A percentile compares a stretch with the other conserved stretches of the same genome.
phyloP scores from a whole-genome alignment of 30 jellyfish, hydroid and myxozoan species.

The Cassiopea andromeda region DNA sequence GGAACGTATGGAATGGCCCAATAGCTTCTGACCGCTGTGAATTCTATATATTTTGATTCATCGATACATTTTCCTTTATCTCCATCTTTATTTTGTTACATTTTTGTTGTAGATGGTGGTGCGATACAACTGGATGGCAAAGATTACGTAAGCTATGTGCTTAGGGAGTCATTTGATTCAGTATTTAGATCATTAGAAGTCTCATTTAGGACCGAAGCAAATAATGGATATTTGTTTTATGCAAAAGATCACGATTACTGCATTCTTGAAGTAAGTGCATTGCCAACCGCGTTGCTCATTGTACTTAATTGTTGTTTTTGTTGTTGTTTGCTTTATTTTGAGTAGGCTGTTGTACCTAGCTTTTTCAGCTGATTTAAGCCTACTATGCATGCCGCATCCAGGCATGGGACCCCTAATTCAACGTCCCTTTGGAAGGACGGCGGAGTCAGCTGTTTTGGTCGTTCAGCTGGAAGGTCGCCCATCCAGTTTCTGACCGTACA shows the following conservation, averaged over 20 bases:
- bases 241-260: conserved; percentile 94
- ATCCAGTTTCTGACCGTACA: no score
- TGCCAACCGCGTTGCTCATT: neutral
- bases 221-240: conserved; percentile 70
- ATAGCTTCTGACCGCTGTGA: neutral
- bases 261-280: conserved; percentile 78
- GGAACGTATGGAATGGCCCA: no score
- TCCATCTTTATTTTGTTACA: neutral
- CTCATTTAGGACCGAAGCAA: conserved; percentile 89
- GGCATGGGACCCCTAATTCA: no score
- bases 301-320: no score
- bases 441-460: no score
- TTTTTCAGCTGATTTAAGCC: no score
- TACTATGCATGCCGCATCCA: no score
- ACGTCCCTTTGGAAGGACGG: no score
- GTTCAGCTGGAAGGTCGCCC: no score
- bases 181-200: conserved; percentile 79
- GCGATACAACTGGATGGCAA: conserved; percentile 90
- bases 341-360: no score
- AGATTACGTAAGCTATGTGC: conserved; percentile 81
- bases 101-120: conserved; percentile 71
- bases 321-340: no score
- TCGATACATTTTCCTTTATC: neutral
- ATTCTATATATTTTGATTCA: neutral
- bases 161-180: conserved; percentile 79